phyloP scores from a whole-genome alignment of 2,797 vertebrate genomes.

The Gila robusta region DNA sequence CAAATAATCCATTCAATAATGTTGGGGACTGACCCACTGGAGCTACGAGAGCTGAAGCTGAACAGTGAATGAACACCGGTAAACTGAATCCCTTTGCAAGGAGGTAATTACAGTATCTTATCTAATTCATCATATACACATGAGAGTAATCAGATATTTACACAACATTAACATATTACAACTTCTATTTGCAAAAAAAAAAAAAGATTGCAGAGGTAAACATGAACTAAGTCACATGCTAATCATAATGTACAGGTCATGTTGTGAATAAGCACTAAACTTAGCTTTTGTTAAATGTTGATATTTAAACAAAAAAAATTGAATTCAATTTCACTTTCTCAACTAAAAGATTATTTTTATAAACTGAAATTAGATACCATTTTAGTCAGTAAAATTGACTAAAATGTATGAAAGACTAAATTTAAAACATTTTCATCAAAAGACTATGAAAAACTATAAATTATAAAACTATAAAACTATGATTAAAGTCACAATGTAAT shows the following conservation, averaged over 20 bases:
- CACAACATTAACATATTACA: background rate
- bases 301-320: background rate
- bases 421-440: too few relatives aligned
- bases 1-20: background rate
- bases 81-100: background rate
- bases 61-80: background rate
- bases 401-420: background rate
- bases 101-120: too few relatives aligned
- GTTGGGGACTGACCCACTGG: background rate
- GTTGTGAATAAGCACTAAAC: background rate
- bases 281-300: background rate
- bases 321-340: background rate
- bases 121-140: too few relatives aligned
- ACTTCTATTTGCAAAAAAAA: background rate
- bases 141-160: too few relatives aligned
- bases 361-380: background rate
- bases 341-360: too few relatives aligned
- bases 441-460: background rate
- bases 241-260: background rate
- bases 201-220: background rate
- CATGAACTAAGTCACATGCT: background rate
- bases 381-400: background rate
- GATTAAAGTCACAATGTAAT: background rate
- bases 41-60: too few relatives aligned
- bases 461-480: too few relatives aligned